Percentiles rank a stretch among this genome's conserved stretches.
These are phyloP conservation scores for Athrips mouffetella DNA, from an alignment of 2,888 invertebrate species.

Conservation along the genomic window DNA sequence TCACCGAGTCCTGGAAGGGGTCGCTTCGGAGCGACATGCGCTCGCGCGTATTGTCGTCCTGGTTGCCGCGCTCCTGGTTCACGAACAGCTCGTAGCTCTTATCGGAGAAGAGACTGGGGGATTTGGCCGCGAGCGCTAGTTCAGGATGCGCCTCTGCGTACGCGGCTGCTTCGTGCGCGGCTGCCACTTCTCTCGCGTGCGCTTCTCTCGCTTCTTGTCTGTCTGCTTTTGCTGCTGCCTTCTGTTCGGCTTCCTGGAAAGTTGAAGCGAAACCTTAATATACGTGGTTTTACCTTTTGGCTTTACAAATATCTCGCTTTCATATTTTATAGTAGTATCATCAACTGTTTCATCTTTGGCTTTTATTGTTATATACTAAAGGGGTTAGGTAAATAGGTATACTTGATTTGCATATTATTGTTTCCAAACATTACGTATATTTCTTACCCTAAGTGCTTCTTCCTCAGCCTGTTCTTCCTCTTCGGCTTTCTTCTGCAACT, in stretches of 20 bases:
- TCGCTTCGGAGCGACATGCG: conserved; percentile 94
- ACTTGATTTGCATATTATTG: not conserved
- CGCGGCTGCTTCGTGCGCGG: conserved; percentile 80
- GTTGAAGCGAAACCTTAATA: not conserved
- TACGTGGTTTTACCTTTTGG: not conserved
- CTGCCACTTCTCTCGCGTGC: conserved; percentile 75
- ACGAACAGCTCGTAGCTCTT: conserved; percentile 95
- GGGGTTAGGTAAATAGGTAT: too few relatives aligned
- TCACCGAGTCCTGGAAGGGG: conserved; percentile 91
- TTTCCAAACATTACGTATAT: not conserved
- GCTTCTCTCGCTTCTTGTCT: conserved; percentile 80
- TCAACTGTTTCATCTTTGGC: not conserved
- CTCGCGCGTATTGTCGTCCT: conserved; percentile 93
- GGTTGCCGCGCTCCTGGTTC: conserved; percentile 91
- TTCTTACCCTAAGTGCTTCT: conserved; percentile 91
- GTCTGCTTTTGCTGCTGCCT: conserved; percentile 83
- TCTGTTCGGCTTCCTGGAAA: conserved; percentile 89
- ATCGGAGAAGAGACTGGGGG: conserved; percentile 94
- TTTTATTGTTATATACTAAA: not conserved
- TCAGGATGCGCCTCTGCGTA: conserved; percentile 81
- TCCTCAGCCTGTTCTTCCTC: conserved; percentile 97
- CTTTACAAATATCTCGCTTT: too few relatives aligned
- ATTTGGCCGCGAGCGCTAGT: conserved; percentile 86
- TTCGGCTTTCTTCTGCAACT: conserved; percentile 98
- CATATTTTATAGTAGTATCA: not conserved